phyloP scores from a whole-genome alignment of 2,113 vertebrate species.

The Oryzias melastigma region DNA sequence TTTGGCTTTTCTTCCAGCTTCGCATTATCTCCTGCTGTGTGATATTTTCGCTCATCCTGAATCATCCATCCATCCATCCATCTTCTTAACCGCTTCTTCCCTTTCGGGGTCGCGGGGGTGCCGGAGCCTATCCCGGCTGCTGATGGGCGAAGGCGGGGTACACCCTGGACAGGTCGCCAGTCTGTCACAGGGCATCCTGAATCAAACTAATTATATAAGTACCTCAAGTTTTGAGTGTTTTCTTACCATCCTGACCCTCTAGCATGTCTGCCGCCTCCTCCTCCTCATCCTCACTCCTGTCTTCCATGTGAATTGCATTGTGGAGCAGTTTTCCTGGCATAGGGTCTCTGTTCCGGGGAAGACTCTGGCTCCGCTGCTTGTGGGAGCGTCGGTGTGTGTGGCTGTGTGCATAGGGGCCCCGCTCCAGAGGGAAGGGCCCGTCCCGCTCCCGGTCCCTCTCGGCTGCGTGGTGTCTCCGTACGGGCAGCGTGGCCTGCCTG shows the following conservation, averaged over 20 bases:
- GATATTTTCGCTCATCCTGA: too few relatives aligned
- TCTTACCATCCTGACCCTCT: constrained; percentile 72
- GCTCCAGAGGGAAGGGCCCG: constrained; percentile 86
- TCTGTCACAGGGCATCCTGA: too few relatives aligned
- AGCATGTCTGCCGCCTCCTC: constrained; percentile 59
- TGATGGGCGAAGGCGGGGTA: too few relatives aligned
- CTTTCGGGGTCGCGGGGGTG: too few relatives aligned
- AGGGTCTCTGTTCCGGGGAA: constrained; percentile 84
- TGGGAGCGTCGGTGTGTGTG: constrained; percentile 75
- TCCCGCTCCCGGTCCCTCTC: constrained; percentile 81
- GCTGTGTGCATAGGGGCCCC: constrained; percentile 71
- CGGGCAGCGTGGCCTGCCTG: constrained; percentile 82
- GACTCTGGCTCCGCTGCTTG: constrained; percentile 88
- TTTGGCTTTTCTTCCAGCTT: too few relatives aligned
- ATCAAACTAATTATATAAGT: not conserved
- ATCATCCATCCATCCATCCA: too few relatives aligned
- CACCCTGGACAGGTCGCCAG: too few relatives aligned
- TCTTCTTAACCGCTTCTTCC: too few relatives aligned
- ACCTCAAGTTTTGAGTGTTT: not conserved
- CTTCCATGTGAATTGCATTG: constrained; percentile 72
- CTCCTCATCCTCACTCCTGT: constrained; percentile 79
- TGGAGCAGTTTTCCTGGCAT: constrained; percentile 65
- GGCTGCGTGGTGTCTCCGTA: constrained; percentile 78
- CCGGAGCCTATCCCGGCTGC: too few relatives aligned
- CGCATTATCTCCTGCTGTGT: too few relatives aligned